These are phyloP conservation scores for Epirrhoe alternata DNA, from an alignment of 2,888 invertebrate species.

Conservation along the genomic window DNA sequence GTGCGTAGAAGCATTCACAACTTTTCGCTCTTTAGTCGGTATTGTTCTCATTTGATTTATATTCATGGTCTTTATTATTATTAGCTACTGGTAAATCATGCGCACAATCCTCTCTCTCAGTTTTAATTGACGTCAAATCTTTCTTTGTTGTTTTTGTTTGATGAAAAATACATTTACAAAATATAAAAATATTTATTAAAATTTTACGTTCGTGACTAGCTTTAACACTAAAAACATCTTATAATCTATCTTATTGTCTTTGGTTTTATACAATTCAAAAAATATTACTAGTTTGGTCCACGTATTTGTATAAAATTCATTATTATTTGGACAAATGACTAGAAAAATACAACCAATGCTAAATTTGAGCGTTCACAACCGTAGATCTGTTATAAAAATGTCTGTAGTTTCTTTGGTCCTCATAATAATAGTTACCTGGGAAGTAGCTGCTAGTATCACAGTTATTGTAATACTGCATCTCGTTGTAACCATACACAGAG, in stretches of 20 bases:
- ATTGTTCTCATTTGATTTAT: conserved; percentile 85
- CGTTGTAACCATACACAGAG: conserved; percentile 60
- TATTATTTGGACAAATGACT: conserved; percentile 46
- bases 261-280: conserved; percentile 49
- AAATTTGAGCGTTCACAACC: conserved; percentile 77
- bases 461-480: conserved; percentile 59
- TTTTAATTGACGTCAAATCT: conserved; percentile 50
- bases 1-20: conserved; percentile 79
- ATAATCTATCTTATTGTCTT: conserved; percentile 62
- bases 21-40: conserved; percentile 81
- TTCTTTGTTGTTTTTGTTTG: conserved; percentile 12
- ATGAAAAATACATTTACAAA: conserved; percentile 39
- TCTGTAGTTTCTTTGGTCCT: conserved; percentile 74
- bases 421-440: conserved; percentile 68
- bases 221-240: conserved; percentile 59
- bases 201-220: conserved; percentile 69
- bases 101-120: conserved; percentile 63
- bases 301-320: conserved; percentile 23
- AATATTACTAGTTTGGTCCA: conserved; percentile 1
- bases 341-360: conserved; percentile 43
- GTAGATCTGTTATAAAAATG: conserved; percentile 71
- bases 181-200: conserved; percentile 55
- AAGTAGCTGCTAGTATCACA: conserved; percentile 60
- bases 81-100: conserved; percentile 77
- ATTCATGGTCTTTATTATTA: conserved; percentile 81